These are phyloP conservation scores for Girardinichthys multiradiatus DNA, from an alignment of 2,113 vertebrate species.

Conservation along the genomic window DNA sequence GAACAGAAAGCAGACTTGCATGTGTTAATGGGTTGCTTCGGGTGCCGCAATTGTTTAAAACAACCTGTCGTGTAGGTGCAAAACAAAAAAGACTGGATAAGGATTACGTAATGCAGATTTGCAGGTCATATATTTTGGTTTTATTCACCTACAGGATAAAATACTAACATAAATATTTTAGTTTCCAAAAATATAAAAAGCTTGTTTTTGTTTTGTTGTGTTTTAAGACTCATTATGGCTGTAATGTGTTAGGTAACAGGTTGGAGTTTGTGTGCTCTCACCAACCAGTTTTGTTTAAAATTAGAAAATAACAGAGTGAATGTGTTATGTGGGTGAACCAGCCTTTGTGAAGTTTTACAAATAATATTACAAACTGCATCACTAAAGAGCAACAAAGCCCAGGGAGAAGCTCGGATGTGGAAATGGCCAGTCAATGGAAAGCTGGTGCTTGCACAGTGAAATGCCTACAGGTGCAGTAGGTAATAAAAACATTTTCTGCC, in stretches of 20 bases:
- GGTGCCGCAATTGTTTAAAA: not conserved
- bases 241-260: not conserved
- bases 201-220: not conserved
- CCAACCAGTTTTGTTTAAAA: not conserved
- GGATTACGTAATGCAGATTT: not conserved
- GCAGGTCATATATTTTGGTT: not conserved
- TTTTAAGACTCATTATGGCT: not conserved
- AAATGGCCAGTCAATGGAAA: slow-evolving; percentile 45
- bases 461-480: slow-evolving; percentile 55
- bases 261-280: not conserved
- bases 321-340: slow-evolving; percentile 24
- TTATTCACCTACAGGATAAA: not conserved
- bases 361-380: not conserved
- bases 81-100: slow-evolving; percentile 45
- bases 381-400: slow-evolving; percentile 11
- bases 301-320: not conserved
- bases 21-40: slow-evolving; percentile 18
- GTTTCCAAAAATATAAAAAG: not conserved
- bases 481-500: slow-evolving; percentile 17
- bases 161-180: not conserved
- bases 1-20: slow-evolving; percentile 1
- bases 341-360: slow-evolving; percentile 11
- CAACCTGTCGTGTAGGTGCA: not conserved
- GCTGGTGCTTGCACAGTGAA: slow-evolving; percentile 48
- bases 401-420: slow-evolving; percentile 44